Conservation (phyloP, 2,888 invertebrate genomes). For the Eupithecia dodoneata region DNA sequence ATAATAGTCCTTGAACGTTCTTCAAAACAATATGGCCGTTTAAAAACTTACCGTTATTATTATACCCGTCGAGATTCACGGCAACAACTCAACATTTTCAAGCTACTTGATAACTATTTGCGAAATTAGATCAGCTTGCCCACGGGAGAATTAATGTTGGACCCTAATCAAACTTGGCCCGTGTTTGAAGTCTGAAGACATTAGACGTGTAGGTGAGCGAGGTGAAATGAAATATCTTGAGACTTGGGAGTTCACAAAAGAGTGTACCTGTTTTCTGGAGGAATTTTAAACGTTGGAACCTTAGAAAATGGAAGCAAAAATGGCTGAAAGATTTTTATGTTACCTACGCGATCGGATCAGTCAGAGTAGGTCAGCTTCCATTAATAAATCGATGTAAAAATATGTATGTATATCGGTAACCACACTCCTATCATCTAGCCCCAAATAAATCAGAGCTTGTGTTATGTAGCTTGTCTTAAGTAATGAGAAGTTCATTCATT, state of each 20-base stretch:
- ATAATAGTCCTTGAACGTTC: not conserved
- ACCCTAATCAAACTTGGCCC: conserved; percentile 57
- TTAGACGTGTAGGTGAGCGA: conserved; percentile 24
- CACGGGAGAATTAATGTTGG: conserved; percentile 53
- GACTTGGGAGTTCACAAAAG: not conserved
- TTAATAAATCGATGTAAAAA: not conserved
- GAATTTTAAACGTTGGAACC: too few species aligned
- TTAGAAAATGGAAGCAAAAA: too few species aligned
- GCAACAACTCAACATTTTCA: conserved; percentile 48
- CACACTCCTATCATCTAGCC: too few species aligned
- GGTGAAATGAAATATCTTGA: conserved; percentile 7
- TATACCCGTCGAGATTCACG: conserved; percentile 16
- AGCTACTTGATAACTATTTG: conserved; percentile 48
- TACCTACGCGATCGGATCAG: too few species aligned
- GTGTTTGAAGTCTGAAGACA: conserved; percentile 43
- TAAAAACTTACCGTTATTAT: not conserved
- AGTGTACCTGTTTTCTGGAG: not conserved
- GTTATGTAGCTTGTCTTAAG: not conserved
- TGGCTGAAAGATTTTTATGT: too few species aligned
- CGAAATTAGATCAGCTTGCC: conserved; percentile 48
- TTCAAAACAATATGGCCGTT: not conserved
- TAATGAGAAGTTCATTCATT: too few species aligned
- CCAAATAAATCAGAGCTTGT: not conserved
- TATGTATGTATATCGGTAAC: not conserved
- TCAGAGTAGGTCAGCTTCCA: too few species aligned